These are phyloP conservation scores for Tinea pellionella DNA, from an alignment of 2,888 invertebrate species.

Conservation along the genomic window DNA sequence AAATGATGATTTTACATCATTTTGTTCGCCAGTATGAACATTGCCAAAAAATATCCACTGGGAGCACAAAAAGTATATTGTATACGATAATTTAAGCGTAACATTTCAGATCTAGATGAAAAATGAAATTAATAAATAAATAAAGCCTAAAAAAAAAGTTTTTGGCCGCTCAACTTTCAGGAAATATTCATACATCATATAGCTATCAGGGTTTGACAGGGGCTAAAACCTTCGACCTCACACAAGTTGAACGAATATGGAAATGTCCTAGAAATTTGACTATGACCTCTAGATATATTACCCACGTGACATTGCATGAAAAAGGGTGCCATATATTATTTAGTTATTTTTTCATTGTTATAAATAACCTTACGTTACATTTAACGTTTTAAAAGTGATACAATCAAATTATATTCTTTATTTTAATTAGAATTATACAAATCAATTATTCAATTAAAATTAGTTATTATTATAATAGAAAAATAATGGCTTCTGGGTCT, in stretches of 20 bases:
- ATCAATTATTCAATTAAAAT: no score
- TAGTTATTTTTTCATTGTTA: background rate
- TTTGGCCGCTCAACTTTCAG: background rate
- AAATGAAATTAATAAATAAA: background rate
- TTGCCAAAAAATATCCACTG: no score
- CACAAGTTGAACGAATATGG: background rate
- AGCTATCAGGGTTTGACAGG: conserved; percentile 3
- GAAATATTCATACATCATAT: background rate
- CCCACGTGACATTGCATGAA: background rate
- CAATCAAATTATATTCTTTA: no score
- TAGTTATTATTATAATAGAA: no score
- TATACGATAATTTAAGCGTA: no score
- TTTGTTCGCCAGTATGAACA: no score
- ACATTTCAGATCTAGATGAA: no score
- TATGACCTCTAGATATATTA: background rate
- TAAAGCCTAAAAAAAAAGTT: background rate
- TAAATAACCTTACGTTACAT: background rate
- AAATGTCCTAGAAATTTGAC: background rate
- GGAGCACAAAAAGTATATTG: no score
- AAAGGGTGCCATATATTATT: background rate
- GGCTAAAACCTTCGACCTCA: background rate
- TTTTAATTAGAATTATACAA: no score
- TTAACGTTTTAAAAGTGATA: background rate
- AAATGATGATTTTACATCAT: no score
- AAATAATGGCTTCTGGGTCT: no score